These are phyloP conservation scores for Tauraco hartlaubi DNA, from an alignment of 2,797 vertebrate genomes.

Conservation along the genomic window DNA sequence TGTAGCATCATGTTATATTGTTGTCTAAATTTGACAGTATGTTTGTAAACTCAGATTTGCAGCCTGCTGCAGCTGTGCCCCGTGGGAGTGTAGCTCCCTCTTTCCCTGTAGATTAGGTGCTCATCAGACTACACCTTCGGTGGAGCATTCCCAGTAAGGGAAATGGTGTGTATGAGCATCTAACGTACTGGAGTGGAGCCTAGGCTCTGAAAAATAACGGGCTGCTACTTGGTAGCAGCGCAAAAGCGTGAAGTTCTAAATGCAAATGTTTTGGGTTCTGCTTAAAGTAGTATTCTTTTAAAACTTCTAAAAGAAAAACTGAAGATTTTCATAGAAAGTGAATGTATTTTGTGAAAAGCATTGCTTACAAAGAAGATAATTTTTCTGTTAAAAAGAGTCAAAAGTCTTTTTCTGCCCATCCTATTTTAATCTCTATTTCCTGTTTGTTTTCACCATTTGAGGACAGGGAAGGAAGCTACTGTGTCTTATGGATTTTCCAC, in stretches of 20 bases:
- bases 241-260: background rate
- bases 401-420: background rate
- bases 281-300: background rate
- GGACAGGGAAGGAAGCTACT: conserved; percentile 22
- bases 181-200: background rate
- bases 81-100: background rate
- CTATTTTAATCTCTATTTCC: conserved; percentile 29
- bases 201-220: background rate
- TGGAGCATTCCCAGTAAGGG: background rate
- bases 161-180: background rate
- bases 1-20: accelerated
- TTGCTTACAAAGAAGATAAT: background rate
- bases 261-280: background rate
- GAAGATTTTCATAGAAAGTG: background rate
- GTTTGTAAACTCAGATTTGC: background rate
- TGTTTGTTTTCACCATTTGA: conserved; percentile 41
- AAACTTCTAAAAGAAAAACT: background rate
- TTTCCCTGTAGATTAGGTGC: background rate
- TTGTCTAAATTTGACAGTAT: background rate
- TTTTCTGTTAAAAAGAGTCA: background rate
- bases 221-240: background rate
- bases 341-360: background rate
- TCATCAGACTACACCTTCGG: background rate
- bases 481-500: conserved; percentile 11
- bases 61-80: background rate